Conservation (phyloP, 2,797 vertebrate genomes). For the Denticeps clupeoides region DNA sequence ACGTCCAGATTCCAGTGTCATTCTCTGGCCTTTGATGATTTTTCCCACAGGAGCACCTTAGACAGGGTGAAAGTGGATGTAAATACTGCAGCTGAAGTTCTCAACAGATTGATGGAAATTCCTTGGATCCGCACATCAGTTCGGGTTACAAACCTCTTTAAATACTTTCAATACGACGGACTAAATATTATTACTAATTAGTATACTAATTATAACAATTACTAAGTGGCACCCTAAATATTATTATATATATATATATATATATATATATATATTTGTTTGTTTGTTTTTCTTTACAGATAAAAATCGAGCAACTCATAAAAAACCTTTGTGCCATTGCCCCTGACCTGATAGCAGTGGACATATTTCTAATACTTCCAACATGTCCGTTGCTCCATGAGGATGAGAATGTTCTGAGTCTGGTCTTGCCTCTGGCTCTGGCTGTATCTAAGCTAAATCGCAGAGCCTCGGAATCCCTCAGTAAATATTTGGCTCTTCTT, state of each 20-base stretch:
- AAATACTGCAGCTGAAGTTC: constrained; percentile 35
- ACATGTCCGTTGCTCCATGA: constrained; percentile 42
- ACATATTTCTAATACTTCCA: constrained; percentile 47
- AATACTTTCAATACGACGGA: no score
- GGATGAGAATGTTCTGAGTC: constrained; percentile 24
- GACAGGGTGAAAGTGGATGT: constrained; percentile 39
- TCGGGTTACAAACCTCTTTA: constrained; percentile 11
- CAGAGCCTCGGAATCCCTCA: constrained; percentile 28
- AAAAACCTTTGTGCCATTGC: not conserved
- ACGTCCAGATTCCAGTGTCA: not conserved
- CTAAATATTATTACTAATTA: no score
- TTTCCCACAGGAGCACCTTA: not conserved
- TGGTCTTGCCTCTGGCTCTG: constrained; percentile 30
- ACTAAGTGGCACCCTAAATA: no score
- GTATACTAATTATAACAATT: no score
- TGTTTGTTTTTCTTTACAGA: constrained; percentile 25
- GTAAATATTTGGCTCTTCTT: constrained; percentile 41
- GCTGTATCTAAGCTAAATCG: constrained; percentile 23
- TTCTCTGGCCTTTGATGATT: not conserved
- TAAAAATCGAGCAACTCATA: constrained; percentile 12
- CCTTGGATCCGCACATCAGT: constrained; percentile 49
- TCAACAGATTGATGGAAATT: constrained; percentile 38
- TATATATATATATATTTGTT: no score
- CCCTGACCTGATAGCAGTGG: constrained; percentile 37
- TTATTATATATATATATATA: not conserved